Percentiles rank a stretch among this genome's conserved stretches.
Conservation (phyloP, 2,888 invertebrate species). For the Ephialtes manifestator region DNA sequence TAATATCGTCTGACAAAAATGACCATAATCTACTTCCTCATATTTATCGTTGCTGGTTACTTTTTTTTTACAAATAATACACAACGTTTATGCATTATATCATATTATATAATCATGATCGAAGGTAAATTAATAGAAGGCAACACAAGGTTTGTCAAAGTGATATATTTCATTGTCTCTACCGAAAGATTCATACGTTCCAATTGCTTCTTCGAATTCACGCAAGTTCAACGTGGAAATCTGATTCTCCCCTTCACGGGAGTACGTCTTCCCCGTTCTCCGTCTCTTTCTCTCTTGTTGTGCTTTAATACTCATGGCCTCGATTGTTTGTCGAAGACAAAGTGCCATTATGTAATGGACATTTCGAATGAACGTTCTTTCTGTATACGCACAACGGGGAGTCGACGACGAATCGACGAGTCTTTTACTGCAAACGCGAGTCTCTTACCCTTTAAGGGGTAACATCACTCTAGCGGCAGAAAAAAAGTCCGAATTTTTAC, state of each 20-base stretch:
- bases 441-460: conserved; percentile 31
- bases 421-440: conserved; percentile 19
- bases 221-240: not conserved
- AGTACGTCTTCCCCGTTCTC: conserved; percentile 12
- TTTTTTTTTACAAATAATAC: not conserved
- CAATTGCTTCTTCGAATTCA: not conserved
- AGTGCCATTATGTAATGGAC: conserved; percentile 66
- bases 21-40: not conserved
- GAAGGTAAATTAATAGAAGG: not conserved
- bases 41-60: not conserved
- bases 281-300: conserved; percentile 40
- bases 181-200: not conserved
- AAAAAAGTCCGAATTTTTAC: no score
- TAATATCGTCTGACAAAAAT: conserved; percentile 9
- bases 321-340: conserved; percentile 64
- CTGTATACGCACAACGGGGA: conserved; percentile 36
- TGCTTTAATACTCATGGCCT: conserved; percentile 15
- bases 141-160: not conserved
- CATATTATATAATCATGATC: not conserved
- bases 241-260: conserved; percentile 1
- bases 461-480: no score
- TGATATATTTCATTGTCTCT: not conserved
- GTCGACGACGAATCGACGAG: conserved; percentile 59
- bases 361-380: conserved; percentile 41
- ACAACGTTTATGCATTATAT: not conserved